Evolutionary conservation across 1,140 invertebrate genomes (phyloP).

Genomic region (Lepidostoma basale): DNA sequence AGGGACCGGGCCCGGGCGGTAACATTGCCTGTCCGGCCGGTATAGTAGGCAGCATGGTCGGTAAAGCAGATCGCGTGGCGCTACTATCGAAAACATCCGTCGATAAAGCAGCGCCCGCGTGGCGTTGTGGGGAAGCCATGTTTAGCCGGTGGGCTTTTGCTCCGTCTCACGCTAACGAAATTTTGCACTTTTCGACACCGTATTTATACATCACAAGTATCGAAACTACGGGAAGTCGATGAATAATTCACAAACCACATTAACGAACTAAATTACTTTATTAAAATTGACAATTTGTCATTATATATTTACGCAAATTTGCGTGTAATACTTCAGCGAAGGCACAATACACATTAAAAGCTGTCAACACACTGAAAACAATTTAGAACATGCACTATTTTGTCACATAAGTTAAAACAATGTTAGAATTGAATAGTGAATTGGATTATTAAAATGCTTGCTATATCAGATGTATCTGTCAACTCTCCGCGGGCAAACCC

Average conservation of each 20-base stretch:
- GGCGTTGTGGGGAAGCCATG: slow-evolving; percentile 29
- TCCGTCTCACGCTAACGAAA: slow-evolving; percentile 10
- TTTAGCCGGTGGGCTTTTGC: slow-evolving; percentile 14
- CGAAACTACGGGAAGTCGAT: neutral
- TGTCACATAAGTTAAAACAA: neutral
- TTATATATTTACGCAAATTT: slow-evolving; percentile 7
- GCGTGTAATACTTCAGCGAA: slow-evolving; percentile 4
- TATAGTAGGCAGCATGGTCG: slow-evolving; percentile 38
- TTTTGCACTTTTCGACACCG: slow-evolving; percentile 12
- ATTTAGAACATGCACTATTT: neutral
- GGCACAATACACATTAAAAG: slow-evolving; percentile 16
- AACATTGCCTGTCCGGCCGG: slow-evolving; percentile 52
- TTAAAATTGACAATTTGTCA: slow-evolving; percentile 16
- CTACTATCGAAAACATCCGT: slow-evolving; percentile 7
- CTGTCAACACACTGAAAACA: slow-evolving; percentile 19
- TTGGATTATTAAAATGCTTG: neutral
- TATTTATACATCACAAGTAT: slow-evolving; percentile 22
- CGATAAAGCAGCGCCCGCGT: slow-evolving; percentile 44
- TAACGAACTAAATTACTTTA: neutral
- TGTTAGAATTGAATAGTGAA: neutral
- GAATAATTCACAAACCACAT: neutral
- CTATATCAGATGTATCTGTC: too few species aligned
- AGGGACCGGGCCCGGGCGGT: slow-evolving; percentile 65
- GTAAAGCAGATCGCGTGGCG: slow-evolving; percentile 38
- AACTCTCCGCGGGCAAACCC: neutral